Conservation (phyloP, 2,113 vertebrate species). For the Coturnix japonica region DNA sequence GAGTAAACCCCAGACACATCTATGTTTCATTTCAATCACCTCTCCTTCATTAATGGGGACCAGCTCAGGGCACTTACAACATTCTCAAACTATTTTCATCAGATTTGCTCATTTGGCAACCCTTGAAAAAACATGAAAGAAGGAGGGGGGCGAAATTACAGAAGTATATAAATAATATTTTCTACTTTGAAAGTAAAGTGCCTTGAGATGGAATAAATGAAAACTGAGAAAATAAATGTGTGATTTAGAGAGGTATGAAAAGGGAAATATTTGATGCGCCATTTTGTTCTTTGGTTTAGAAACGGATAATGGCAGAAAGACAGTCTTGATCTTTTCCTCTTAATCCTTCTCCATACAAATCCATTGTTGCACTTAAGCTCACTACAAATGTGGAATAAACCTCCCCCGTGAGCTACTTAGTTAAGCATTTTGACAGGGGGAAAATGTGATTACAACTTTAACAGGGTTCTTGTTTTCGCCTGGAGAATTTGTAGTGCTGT, state of each 20-base stretch:
- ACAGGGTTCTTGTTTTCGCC: constrained; percentile 14
- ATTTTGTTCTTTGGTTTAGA: constrained; percentile 40
- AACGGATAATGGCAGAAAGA: constrained; percentile 43
- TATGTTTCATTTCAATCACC: neutral
- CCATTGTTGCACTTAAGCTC: constrained; percentile 64
- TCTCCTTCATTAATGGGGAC: neutral
- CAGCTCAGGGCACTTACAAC: neutral
- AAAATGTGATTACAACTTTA: constrained; percentile 49
- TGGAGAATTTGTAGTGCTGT: neutral
- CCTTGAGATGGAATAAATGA: neutral
- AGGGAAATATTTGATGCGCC: constrained; percentile 4
- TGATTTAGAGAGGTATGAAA: neutral
- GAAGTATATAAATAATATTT: neutral
- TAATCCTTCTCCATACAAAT: constrained; percentile 67
- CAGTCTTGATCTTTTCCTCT: constrained; percentile 36
- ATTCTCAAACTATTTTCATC: neutral
- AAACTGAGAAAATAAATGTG: neutral
- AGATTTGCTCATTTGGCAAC: neutral
- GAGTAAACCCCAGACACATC: neutral
- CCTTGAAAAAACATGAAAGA: neutral
- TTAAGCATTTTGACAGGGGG: neutral
- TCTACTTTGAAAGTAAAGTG: constrained; percentile 5
- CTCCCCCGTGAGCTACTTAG: constrained; percentile 53
- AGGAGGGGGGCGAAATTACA: neutral
- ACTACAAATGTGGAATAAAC: constrained; percentile 63